A percentile compares a stretch with the other conserved stretches of the same genome.
phyloP scores from a whole-genome alignment of 2,888 invertebrate genomes.

The Euzophera pinguis region DNA sequence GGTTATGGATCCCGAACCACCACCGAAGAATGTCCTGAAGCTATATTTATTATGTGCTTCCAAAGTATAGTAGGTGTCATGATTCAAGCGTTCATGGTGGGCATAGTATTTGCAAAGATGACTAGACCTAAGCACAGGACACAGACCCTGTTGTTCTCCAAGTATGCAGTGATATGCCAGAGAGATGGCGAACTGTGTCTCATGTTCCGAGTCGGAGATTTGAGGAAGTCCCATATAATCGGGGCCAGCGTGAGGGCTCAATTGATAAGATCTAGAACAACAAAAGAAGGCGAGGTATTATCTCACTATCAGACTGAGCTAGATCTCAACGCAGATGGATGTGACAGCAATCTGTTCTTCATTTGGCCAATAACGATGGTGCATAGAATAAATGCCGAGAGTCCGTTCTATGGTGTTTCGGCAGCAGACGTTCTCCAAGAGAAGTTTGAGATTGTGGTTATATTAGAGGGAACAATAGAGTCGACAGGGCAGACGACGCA shows the following conservation, averaged over 20 bases:
- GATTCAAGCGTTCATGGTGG: constrained; percentile 90
- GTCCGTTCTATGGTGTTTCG: constrained; percentile 91
- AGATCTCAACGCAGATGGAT: constrained; percentile 84
- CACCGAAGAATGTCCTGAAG: constrained; percentile 93
- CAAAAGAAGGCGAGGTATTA: constrained; percentile 91
- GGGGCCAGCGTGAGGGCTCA: constrained; percentile 92
- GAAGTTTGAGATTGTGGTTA: constrained; percentile 90
- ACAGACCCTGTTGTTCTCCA: constrained; percentile 93
- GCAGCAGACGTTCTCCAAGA: constrained; percentile 90
- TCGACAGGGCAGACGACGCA: constrained; percentile 89
- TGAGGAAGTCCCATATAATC: constrained; percentile 94
- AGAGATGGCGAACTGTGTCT: constrained; percentile 90
- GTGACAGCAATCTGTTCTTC: constrained; percentile 91
- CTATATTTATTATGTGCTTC: constrained; percentile 92
- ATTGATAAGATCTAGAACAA: constrained; percentile 88
- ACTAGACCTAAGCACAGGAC: constrained; percentile 94
- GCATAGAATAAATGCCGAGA: constrained; percentile 89
- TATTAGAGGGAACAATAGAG: constrained; percentile 90
- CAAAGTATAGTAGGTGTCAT: constrained; percentile 93
- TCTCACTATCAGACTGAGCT: constrained; percentile 91
- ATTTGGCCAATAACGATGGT: constrained; percentile 96
- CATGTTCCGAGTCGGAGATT: constrained; percentile 94
- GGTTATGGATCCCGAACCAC: constrained; percentile 93
- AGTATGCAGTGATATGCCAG: constrained; percentile 90
- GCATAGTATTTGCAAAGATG: constrained; percentile 94